Evolutionary conservation across 1,140 invertebrate species (phyloP).

Genomic region (Caenorhabditis tropicalis): DNA sequence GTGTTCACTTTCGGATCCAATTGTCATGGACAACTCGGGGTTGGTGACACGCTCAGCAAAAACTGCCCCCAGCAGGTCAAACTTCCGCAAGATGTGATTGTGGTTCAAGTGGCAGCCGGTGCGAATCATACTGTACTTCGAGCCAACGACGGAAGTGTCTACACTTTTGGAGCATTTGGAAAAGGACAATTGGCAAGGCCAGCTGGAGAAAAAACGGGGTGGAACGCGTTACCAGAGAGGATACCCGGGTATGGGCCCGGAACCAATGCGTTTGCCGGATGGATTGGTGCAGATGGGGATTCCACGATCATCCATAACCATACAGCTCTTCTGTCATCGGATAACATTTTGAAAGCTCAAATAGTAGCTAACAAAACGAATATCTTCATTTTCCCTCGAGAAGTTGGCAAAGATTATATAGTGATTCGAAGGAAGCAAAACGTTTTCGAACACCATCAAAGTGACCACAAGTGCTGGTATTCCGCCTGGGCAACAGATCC

Average conservation of each 20-base stretch:
- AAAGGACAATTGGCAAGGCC: slow-evolving; percentile 86
- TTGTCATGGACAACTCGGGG: slow-evolving; percentile 89
- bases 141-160: slow-evolving; percentile 87
- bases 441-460: slow-evolving; percentile 48
- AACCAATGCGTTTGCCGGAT: slow-evolving; percentile 83
- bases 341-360: slow-evolving; percentile 60
- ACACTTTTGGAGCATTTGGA: slow-evolving; percentile 89
- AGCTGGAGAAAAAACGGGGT: slow-evolving; percentile 74
- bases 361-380: slow-evolving; percentile 61
- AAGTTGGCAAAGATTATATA: slow-evolving; percentile 61
- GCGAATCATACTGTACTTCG: slow-evolving; percentile 92
- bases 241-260: slow-evolving; percentile 80
- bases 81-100: slow-evolving; percentile 76
- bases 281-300: slow-evolving; percentile 91
- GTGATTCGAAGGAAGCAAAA: slow-evolving; percentile 55
- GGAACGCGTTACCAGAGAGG: slow-evolving; percentile 83
- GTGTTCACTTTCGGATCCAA: slow-evolving; percentile 87
- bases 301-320: slow-evolving; percentile 93
- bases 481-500: slow-evolving; percentile 60
- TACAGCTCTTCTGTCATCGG: slow-evolving; percentile 85
- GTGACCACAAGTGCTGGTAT: slow-evolving; percentile 56
- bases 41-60: slow-evolving; percentile 79
- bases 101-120: slow-evolving; percentile 85
- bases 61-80: slow-evolving; percentile 74
- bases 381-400: slow-evolving; percentile 49